Evolutionary conservation across 2,797 vertebrate genomes (phyloP), one percentile per base, ranked within the genome.

Genomic region (Phrynocephalus vlangalii): DNA sequence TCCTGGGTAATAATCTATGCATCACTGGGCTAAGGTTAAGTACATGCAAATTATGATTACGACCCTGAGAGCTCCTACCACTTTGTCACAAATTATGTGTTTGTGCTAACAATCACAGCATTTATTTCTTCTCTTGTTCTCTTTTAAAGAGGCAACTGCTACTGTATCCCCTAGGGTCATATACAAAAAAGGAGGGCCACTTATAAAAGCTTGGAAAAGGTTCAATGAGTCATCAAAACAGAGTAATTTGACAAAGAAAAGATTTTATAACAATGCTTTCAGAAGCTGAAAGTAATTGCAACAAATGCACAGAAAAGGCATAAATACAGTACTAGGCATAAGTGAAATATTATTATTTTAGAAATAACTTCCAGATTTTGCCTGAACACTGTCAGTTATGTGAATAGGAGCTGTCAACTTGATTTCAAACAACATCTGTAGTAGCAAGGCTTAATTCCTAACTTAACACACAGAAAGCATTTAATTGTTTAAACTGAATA

Each of bases 351-450:
- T 93, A 87, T 90, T 94, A 91, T 94, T 94, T 94, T 90, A 80
- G 87, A 94, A 95, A 92, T 93, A 93, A 94, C 94, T 94, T 87
- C 94, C 90, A 92, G 93, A 72, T 94, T 94, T 93, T 90, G 87
- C 87, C 87, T 95, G 80, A 79, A 66, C 0, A 0, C 91, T 95
- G 94, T 93, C 88, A 90, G 90, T 94, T 93, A 88, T 38, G 63
- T 92, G 93, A 94, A 93, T 92, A 91, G 71, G 26, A 91, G 79
- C 92, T 95, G 92, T 94, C 92, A 94, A 92, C 88, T 93, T 92
- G 93, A 94, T 94, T 94, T 93, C 87, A 90, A 93, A 90, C 84
- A 92, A 89, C 88, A 86, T 89, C 87, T 92, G 86, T 91, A 94
- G 88, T 90, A 70, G 84, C 92, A 50, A 72, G 91, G 77, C 81